Percentiles rank a stretch among this genome's conserved stretches.
Evolutionary conservation across 2,888 invertebrate genomes (phyloP).

Genomic region (Cheilosia scutellata): DNA sequence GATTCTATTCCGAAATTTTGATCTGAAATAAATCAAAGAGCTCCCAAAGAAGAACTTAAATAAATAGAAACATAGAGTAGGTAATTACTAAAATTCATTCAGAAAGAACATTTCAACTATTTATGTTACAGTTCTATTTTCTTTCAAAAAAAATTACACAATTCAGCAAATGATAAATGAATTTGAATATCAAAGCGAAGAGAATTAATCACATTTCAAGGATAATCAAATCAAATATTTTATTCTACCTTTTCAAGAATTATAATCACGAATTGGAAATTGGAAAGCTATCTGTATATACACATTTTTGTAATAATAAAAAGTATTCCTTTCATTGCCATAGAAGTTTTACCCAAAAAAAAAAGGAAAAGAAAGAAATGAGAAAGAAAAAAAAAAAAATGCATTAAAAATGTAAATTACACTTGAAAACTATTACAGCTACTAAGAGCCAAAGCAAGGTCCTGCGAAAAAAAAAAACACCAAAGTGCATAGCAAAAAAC

Average conservation of each 20-base stretch:
- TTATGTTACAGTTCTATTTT: too few species aligned
- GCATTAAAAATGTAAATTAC: constrained; percentile 46
- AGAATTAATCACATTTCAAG: neutral
- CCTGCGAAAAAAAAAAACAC: neutral
- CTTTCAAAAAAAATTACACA: neutral
- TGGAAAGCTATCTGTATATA: neutral
- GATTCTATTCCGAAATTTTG: too few species aligned
- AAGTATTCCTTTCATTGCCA: neutral
- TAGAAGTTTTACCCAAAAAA: neutral
- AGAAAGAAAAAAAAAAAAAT: neutral
- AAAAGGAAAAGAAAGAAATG: neutral
- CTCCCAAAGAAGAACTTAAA: too few species aligned
- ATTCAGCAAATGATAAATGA: neutral
- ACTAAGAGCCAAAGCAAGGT: constrained; percentile 1
- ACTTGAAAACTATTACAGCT: constrained; percentile 3
- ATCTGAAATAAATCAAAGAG: too few species aligned
- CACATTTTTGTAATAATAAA: neutral
- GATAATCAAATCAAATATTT: constrained; percentile 9
- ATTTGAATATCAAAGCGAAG: neutral
- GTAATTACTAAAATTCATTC: too few species aligned
- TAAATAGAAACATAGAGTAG: too few species aligned
- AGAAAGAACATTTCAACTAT: too few species aligned
- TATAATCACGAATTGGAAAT: constrained; percentile 1
- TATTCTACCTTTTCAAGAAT: neutral
- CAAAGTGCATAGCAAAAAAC: constrained; percentile 21